Evolutionary conservation across 2,113 vertebrate genomes (phyloP).

Genomic region (Tiliqua scincoides): DNA sequence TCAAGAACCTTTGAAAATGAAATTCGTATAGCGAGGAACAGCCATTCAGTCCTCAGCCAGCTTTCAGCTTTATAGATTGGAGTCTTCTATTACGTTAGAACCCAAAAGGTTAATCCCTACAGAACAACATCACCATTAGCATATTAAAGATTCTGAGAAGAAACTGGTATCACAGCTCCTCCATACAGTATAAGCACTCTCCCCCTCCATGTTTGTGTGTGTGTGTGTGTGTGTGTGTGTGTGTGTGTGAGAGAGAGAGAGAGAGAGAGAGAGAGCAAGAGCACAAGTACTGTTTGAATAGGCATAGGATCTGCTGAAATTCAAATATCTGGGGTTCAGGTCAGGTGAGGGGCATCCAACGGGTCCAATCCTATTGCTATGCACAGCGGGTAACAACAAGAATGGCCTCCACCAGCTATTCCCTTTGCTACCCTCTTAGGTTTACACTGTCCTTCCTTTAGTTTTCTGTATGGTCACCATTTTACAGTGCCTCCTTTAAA

Average conservation of each 20-base stretch:
- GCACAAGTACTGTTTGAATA: too few relatives aligned
- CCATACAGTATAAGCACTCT: too few relatives aligned
- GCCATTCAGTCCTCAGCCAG: not conserved
- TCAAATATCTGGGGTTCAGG: not conserved
- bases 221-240: not conserved
- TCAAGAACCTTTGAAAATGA: conserved; percentile 4
- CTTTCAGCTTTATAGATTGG: not conserved
- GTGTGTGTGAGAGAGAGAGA: not conserved
- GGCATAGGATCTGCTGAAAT: not conserved
- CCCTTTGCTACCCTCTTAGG: not conserved
- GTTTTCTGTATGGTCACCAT: not conserved
- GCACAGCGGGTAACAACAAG: not conserved
- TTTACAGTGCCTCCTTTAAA: not conserved
- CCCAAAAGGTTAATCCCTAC: not conserved
- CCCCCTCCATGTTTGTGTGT: not conserved
- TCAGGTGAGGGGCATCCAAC: not conserved
- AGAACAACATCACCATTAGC: conserved; percentile 9
- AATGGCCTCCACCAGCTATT: not conserved
- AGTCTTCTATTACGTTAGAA: not conserved
- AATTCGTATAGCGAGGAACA: not conserved
- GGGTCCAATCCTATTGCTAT: not conserved
- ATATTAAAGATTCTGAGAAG: not conserved
- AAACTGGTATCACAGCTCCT: not conserved
- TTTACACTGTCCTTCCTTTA: not conserved
- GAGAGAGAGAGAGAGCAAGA: not conserved